phyloP scores from a whole-genome alignment of 2,888 invertebrate genomes.

The Agrotis puta region DNA sequence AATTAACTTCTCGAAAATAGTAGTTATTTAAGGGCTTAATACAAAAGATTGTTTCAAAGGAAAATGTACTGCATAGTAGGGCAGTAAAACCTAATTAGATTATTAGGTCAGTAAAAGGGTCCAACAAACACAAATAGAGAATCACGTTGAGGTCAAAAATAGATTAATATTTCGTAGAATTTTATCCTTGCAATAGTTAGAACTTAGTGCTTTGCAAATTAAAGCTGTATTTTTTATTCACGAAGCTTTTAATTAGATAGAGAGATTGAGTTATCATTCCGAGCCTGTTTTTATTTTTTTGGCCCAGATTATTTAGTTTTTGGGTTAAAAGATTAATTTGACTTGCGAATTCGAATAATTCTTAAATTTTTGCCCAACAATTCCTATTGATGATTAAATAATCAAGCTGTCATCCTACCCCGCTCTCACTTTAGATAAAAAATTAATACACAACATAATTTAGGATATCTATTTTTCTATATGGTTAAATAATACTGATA shows the following conservation, averaged over 20 bases:
- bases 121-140: conserved; percentile 4
- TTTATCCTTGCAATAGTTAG: background rate
- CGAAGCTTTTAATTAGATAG: background rate
- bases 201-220: background rate
- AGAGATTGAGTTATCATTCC: background rate
- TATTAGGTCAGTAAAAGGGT: background rate
- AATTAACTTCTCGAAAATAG: background rate
- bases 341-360: background rate
- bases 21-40: background rate
- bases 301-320: background rate
- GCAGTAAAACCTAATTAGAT: background rate
- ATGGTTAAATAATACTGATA: conserved; percentile 3
- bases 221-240: background rate
- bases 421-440: background rate
- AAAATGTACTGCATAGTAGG: background rate
- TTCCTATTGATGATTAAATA: background rate
- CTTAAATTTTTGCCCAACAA: background rate
- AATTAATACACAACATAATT: background rate
- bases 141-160: background rate
- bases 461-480: background rate
- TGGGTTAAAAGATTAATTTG: background rate
- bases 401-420: background rate
- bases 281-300: background rate
- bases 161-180: background rate
- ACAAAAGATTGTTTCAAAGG: background rate